A percentile compares a stretch with the other conserved stretches of the same genome.
Conservation (phyloP, 2,797 vertebrate genomes). For the Molossus molossus region DNA sequence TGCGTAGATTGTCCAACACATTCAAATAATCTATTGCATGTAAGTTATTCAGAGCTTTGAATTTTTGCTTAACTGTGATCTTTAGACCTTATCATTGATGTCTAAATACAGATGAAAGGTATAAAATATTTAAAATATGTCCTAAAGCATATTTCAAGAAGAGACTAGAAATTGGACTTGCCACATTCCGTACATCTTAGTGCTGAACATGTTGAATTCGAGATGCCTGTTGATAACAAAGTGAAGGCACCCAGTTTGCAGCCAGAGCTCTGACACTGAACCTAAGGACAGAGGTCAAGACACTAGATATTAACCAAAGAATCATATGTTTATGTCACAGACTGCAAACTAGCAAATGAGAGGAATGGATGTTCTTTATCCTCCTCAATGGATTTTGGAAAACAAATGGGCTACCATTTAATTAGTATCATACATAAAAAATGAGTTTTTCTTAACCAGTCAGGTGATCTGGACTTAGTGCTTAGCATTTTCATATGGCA, state of each 20-base stretch:
- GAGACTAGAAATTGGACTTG: not conserved
- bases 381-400: not conserved
- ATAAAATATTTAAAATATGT: not conserved
- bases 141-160: constrained; percentile 48
- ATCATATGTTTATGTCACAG: constrained; percentile 3
- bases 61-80: constrained; percentile 23
- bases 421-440: not conserved
- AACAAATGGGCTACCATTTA: constrained; percentile 7
- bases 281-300: not conserved
- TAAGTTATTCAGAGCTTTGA: constrained; percentile 27
- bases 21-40: not conserved
- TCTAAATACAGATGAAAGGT: constrained; percentile 1
- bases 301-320: not conserved
- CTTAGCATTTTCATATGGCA: not conserved
- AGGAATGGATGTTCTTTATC: not conserved
- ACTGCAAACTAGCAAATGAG: not conserved
- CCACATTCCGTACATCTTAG: not conserved
- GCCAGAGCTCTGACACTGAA: not conserved
- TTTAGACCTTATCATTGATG: constrained; percentile 11
- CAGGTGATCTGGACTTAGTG: not conserved
- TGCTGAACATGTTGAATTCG: not conserved
- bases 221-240: not conserved
- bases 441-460: not conserved
- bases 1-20: not conserved
- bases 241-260: not conserved